Evolutionary conservation across 2,113 vertebrate genomes (phyloP), one percentile per base, ranked within the genome.

Genomic region (Felis chaus): DNA sequence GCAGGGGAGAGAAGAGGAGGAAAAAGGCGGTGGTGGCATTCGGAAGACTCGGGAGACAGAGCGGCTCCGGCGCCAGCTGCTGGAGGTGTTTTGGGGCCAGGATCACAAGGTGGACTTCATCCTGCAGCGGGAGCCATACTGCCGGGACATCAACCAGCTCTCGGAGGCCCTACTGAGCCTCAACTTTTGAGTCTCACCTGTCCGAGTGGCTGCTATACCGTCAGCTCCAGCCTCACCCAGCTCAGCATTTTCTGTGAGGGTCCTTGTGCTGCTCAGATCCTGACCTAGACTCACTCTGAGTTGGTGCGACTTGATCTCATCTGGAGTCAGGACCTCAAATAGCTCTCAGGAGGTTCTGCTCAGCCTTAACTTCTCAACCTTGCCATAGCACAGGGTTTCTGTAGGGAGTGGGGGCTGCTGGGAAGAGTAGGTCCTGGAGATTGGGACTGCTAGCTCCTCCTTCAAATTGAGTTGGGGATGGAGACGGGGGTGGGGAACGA

Each of bases 11-110:
- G 97, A 94, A 69, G 95, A 95, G 5, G 89, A 91, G 79, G 94
- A 97, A 66, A 96, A 86, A 93, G 96, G 80, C 69, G 71, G 31
- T 9, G 13, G 90, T 41, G 98, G 97, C 73, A 91, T 98, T 81
- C 97, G 98, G 95, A 96, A 97, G 95, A 96, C 80, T 7, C 93
- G 92, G 15, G 99, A 99, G 78, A 99, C 99, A 0, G 97, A 98
- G 55, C 83, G 63, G 78, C 98, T 99, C 0, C 98, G 98, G 87
- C 97, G 98, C 89, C 97, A 98, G 84, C 98, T 99, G 63, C 89
- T 98, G 55, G 98, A 99, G 96, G 98, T 99, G 41, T 99, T 99
- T 82, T 98, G 97, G 0, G 99, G 95, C n/a, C 99, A 99, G 98
- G 99, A 99, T 83, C 98, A 98, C 93, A 98, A 98, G 92, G 99